These are phyloP conservation scores for Cladopsammia gracilis DNA, from an alignment of 64 coral and sea anemone species.

Conservation along the genomic window DNA sequence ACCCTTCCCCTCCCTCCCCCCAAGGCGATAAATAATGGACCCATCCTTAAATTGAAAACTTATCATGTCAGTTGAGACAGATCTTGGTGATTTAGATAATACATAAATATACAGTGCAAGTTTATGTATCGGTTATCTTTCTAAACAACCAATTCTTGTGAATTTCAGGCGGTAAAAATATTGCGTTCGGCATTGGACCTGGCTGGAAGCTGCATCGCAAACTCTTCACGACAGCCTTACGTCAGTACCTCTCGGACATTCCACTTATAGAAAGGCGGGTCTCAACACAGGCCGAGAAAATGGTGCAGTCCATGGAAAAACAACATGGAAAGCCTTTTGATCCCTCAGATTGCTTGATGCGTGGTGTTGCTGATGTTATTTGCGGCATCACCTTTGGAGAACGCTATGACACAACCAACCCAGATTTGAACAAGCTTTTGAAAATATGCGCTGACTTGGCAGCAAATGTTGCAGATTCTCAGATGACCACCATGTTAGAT, in stretches of 20 bases:
- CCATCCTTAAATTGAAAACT: too few species aligned
- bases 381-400: constrained; percentile 20
- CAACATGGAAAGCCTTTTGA: constrained; percentile 30
- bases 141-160: too few species aligned
- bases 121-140: too few species aligned
- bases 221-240: background rate
- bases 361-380: constrained; percentile 21
- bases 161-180: background rate
- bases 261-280: background rate
- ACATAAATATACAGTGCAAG: too few species aligned
- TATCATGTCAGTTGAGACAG: too few species aligned
- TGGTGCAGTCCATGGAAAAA: constrained; percentile 14
- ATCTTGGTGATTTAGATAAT: too few species aligned
- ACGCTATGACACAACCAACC: constrained; percentile 6
- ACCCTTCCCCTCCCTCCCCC: too few species aligned
- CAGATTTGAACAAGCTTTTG: background rate
- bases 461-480: background rate
- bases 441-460: background rate
- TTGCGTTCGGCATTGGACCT: background rate
- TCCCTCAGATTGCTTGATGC: background rate
- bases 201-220: constrained; percentile 12
- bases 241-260: background rate
- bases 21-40: too few species aligned
- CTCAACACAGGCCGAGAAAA: background rate
- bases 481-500: background rate